phyloP scores from a whole-genome alignment of 2,113 vertebrate species.

The Merops nubicus region DNA sequence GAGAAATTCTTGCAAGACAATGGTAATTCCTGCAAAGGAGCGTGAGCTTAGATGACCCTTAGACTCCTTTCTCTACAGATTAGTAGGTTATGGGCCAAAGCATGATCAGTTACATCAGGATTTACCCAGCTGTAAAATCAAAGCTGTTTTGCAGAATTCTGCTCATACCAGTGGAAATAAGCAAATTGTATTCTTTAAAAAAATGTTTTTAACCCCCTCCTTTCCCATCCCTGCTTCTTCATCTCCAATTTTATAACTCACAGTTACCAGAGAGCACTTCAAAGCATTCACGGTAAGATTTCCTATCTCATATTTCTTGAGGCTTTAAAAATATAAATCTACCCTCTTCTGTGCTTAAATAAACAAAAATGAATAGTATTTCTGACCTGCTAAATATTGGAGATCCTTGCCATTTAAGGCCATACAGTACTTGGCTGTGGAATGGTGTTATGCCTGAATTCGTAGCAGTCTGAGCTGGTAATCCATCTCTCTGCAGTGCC shows the following conservation, averaged over 20 bases:
- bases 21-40: not conserved
- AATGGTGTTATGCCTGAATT: not conserved
- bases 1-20: not conserved
- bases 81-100: not conserved
- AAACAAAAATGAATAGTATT: slow-evolving; percentile 39
- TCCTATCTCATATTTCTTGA: not conserved
- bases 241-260: not conserved
- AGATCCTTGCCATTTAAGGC: slow-evolving; percentile 57
- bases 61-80: not conserved
- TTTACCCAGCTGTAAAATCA: not conserved
- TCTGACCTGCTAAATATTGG: slow-evolving; percentile 18
- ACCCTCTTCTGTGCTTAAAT: slow-evolving; percentile 21
- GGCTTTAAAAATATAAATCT: not conserved
- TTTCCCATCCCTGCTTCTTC: not conserved
- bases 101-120: not conserved
- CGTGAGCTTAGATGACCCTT: not conserved
- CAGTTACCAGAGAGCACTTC: not conserved
- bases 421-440: slow-evolving; percentile 14
- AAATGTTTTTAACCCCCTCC: too few species aligned
- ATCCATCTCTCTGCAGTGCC: not conserved
- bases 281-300: not conserved
- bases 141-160: not conserved
- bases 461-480: not conserved
- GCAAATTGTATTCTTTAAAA: not conserved
- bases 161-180: not conserved